Conservation (phyloP, 2,113 vertebrate species). For the Paracanthobrama guichenoti region DNA sequence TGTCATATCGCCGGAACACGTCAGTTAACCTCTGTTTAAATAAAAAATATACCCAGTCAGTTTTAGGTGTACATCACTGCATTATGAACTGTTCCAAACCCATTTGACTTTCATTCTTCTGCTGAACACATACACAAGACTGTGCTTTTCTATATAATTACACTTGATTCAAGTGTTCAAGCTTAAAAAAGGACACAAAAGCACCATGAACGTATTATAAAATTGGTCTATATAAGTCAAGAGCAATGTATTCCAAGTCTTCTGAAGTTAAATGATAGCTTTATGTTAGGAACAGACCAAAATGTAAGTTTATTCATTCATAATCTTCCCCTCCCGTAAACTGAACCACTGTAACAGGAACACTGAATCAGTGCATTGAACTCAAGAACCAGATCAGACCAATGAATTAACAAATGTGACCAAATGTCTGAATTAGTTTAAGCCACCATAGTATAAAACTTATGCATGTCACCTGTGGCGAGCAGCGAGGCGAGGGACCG, state of each 20-base stretch:
- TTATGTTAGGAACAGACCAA: background rate
- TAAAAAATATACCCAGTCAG: background rate
- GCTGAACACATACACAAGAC: background rate
- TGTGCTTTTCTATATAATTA: background rate
- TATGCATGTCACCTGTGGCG: too few species aligned
- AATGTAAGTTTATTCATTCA: background rate
- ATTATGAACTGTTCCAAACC: background rate
- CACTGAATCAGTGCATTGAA: background rate
- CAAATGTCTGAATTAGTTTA: background rate
- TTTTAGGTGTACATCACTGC: background rate
- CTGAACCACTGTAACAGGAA: background rate
- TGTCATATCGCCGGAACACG: conserved; percentile 92
- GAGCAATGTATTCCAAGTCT: background rate
- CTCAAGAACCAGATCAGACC: background rate
- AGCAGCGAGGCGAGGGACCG: too few species aligned
- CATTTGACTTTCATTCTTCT: background rate
- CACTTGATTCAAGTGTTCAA: background rate
- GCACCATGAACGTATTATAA: background rate
- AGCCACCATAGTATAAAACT: too few species aligned
- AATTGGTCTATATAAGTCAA: background rate
- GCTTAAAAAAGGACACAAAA: background rate
- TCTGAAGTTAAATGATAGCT: background rate
- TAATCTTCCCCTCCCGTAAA: background rate
- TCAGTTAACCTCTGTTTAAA: conserved; percentile 89
- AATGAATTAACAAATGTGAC: background rate